A percentile compares a stretch with the other conserved stretches of the same genome.
Conservation (phyloP, 2,113 vertebrate genomes). For the Aptenodytes patagonicus region DNA sequence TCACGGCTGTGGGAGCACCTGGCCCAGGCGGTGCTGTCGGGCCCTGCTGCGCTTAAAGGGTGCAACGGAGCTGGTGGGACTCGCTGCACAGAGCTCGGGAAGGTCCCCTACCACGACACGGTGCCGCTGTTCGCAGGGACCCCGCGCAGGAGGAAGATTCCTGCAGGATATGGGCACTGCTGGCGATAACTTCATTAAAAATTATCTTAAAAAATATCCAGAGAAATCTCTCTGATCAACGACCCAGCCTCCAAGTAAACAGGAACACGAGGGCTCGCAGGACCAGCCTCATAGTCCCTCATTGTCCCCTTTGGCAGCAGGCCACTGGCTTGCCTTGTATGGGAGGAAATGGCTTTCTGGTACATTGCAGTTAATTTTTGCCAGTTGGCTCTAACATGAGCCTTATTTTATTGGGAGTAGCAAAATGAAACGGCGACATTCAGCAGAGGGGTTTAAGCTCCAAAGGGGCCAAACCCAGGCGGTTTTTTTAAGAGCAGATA, state of each 20-base stretch:
- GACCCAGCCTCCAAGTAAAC: not conserved
- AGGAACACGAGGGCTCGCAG: not conserved
- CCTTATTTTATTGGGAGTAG: not conserved
- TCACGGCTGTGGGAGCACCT: rapidly evolving
- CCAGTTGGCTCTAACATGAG: not conserved
- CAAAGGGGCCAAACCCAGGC: not conserved
- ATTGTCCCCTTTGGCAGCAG: slow-evolving; percentile 15
- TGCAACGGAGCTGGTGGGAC: not conserved
- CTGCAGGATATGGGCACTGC: not conserved
- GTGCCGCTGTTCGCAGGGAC: not conserved
- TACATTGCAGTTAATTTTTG: not conserved
- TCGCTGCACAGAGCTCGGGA: rapidly evolving
- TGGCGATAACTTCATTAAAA: not conserved
- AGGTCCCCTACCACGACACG: rapidly evolving
- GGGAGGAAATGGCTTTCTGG: slow-evolving; percentile 26
- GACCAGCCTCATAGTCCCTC: not conserved
- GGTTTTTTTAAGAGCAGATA: not conserved
- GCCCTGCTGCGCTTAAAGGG: not conserved
- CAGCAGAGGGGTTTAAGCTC: not conserved
- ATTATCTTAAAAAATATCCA: not conserved
- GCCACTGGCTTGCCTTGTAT: not conserved
- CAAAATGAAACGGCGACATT: not conserved
- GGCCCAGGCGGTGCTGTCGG: not conserved
- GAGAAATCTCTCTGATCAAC: not conserved
- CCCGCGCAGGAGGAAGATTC: rapidly evolving